These are phyloP conservation scores for Ecliptopera silaceata DNA, from an alignment of 2,888 invertebrate species.

Conservation along the genomic window DNA sequence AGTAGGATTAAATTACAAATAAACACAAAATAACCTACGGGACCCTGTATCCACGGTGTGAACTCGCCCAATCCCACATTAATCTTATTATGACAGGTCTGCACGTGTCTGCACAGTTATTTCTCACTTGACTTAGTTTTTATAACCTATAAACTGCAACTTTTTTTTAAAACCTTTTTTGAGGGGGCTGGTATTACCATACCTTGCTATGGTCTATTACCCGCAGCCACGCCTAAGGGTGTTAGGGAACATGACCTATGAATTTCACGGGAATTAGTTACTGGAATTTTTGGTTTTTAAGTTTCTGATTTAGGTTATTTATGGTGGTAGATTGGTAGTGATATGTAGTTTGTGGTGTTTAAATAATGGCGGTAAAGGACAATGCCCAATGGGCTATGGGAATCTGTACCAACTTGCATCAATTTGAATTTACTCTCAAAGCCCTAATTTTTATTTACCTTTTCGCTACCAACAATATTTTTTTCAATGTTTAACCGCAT, in stretches of 20 bases:
- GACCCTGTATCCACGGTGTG: slow-evolving; percentile 3
- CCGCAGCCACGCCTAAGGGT: slow-evolving; percentile 44
- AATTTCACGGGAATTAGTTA: slow-evolving; percentile 76
- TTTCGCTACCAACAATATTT: no score
- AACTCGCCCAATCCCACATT: not conserved
- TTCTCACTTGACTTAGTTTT: slow-evolving; percentile 30
- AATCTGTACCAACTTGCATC: no score
- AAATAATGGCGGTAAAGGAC: no score
- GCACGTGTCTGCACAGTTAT: slow-evolving; percentile 36
- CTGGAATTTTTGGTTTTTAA: slow-evolving; percentile 47
- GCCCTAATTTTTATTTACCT: no score
- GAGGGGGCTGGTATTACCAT: slow-evolving; percentile 3
- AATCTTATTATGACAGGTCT: slow-evolving; percentile 13
- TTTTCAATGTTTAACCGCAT: no score
- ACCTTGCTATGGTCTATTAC: slow-evolving; percentile 45
- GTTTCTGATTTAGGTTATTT: not conserved
- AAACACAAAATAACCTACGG: slow-evolving; percentile 13
- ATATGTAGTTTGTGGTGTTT: no score
- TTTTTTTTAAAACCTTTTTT: slow-evolving; percentile 12
- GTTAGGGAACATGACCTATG: slow-evolving; percentile 50
- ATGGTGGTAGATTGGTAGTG: no score
- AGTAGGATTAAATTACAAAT: no score
- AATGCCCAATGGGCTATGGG: no score
- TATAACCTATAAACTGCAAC: slow-evolving; percentile 22
- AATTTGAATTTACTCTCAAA: no score